Evolutionary conservation across 1,140 invertebrate genomes (phyloP), one percentile per base, ranked within the genome.

Genomic region (Aphelinus atriplicis): DNA sequence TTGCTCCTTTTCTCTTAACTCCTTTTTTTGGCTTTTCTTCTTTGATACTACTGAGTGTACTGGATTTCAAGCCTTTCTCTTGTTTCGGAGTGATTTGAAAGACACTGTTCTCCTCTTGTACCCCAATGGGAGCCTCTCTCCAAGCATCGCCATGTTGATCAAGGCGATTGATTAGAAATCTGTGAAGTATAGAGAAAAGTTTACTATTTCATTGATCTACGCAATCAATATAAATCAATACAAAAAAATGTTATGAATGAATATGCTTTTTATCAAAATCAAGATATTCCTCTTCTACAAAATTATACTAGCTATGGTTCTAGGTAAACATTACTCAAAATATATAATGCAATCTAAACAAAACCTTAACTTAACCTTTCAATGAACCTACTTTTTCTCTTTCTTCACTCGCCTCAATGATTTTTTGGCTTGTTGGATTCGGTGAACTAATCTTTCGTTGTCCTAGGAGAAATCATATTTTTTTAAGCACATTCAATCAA

Each of bases 81-180:
- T 80, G 79, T 65, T 88, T 88, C 7, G 81, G 66, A 46, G 79
- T 81, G 4, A 79, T 71, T 80, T 86, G 84, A 78, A 84, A 87
- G 2, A 86, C 79, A 78, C 82, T 88, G 46, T 88, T 88, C 67
- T 88, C 86, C 65, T 89, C 88, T 2, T 87, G 77, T 45, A 88
- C 85, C 50, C 87, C 87, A 84, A 89, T 87, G 2, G 87, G 87
- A 43, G 81, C 80, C 78, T 89, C 87, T 48, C 87, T 78, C 88
- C 88, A 89, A 58, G 78, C 83, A 77, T 89, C 88, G 47, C 87
- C 86, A 79, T 88, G 88, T 70, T 85, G 83, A 81, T 89, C 87
- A 51, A 89, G 77, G 51, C 88, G 84, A 81, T 86, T 83, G 42
- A 88, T 88, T 79, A 88, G 81, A 80, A 86, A 88, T 82, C 87